phyloP scores from a whole-genome alignment of 1,140 invertebrate species.

The Melitaea cinxia region DNA sequence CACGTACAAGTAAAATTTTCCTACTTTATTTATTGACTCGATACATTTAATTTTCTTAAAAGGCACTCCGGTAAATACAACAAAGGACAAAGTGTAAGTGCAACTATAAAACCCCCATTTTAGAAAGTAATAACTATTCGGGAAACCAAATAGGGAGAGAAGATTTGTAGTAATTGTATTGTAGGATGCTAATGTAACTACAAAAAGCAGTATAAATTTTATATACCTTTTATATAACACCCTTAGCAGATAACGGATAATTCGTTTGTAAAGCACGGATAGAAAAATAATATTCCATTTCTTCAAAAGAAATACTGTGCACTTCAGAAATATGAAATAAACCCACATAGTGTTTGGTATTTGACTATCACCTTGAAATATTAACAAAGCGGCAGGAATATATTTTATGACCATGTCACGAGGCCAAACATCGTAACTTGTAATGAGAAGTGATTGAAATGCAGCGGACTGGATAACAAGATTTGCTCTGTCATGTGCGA shows the following conservation, averaged over 20 bases:
- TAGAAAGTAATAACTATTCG: not conserved
- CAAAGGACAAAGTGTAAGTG: not conserved
- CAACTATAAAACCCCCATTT: not conserved
- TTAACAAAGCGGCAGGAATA: constrained; percentile 38
- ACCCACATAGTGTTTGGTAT: constrained; percentile 12
- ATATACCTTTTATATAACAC: too few species aligned
- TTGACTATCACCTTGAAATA: constrained; percentile 32
- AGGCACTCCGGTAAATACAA: not conserved
- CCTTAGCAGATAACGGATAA: too few species aligned
- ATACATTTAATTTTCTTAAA: not conserved
- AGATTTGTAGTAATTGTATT: too few species aligned
- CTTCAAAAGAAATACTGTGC: not conserved
- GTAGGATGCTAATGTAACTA: too few species aligned
- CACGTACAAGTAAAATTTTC: not conserved
- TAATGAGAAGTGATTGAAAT: constrained; percentile 20
- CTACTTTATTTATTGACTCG: not conserved
- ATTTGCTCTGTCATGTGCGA: constrained; percentile 29
- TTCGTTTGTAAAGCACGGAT: too few species aligned
- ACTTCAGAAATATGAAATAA: not conserved
- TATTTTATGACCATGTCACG: constrained; percentile 53
- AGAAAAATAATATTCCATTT: too few species aligned
- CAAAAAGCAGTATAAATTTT: too few species aligned
- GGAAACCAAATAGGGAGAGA: too few species aligned
- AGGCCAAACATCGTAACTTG: constrained; percentile 21
- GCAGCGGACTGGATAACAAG: constrained; percentile 28